Evolutionary conservation across 2,797 vertebrate genomes (phyloP).

Genomic region (Heterohyrax brucei): DNA sequence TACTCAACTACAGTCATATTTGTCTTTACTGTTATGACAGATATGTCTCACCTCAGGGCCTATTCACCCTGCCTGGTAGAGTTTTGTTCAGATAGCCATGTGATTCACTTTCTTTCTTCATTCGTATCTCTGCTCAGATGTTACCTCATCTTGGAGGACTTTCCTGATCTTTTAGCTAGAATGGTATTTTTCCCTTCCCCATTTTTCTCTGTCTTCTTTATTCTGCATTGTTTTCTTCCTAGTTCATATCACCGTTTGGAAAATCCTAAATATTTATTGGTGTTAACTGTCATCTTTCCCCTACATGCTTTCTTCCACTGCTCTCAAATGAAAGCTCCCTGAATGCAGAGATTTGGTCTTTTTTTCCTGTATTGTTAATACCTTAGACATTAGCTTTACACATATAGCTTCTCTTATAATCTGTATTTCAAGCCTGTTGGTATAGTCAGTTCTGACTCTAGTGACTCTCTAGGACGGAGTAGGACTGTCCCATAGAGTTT

Average conservation of each 20-base stretch:
- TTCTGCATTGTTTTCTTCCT: not conserved
- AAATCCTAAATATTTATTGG: not conserved
- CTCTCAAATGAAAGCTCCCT: not conserved
- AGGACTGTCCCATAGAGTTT: no score
- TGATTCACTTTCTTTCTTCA: not conserved
- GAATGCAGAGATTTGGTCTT: not conserved
- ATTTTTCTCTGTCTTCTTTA: not conserved
- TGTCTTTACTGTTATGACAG: constrained; percentile 16
- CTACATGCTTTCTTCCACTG: not conserved
- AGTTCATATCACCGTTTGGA: not conserved
- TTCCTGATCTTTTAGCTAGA: not conserved
- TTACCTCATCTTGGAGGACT: not conserved
- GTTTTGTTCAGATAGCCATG: not conserved
- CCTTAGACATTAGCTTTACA: not conserved
- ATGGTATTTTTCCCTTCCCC: not conserved
- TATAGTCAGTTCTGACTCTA: no score
- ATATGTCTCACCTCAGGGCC: not conserved
- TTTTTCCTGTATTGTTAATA: not conserved
- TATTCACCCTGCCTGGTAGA: not conserved
- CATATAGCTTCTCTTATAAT: not conserved
- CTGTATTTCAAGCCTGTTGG: no score
- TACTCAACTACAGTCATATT: not conserved
- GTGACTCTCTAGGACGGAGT: no score
- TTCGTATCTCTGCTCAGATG: not conserved
- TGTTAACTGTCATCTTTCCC: not conserved